These are phyloP conservation scores for Pachycephus smyrnensis DNA, from an alignment of 2,888 invertebrate genomes.

Conservation along the genomic window DNA sequence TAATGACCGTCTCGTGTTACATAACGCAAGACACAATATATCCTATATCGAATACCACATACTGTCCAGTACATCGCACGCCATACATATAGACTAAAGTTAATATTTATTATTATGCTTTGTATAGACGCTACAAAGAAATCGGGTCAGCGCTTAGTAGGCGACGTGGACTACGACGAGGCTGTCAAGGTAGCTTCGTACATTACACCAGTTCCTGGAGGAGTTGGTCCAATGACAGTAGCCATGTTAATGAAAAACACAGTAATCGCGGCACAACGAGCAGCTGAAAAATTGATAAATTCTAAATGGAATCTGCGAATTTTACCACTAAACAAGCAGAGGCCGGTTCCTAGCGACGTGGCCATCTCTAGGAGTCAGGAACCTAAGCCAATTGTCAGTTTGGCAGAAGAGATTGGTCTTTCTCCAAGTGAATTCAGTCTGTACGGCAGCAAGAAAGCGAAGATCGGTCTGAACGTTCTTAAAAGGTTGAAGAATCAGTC, in stretches of 20 bases:
- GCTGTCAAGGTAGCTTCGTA: constrained; percentile 84
- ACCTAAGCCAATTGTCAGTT: constrained; percentile 82
- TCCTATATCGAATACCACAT: background rate
- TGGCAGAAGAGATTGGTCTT: constrained; percentile 90
- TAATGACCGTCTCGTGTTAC: background rate
- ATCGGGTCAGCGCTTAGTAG: constrained; percentile 87
- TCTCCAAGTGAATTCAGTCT: constrained; percentile 83
- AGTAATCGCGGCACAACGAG: constrained; percentile 81
- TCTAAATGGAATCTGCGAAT: constrained; percentile 79
- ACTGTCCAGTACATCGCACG: background rate
- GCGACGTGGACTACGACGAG: constrained; percentile 91
- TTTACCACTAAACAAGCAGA: constrained; percentile 74
- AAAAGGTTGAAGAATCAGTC: constrained; percentile 77
- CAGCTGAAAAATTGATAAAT: constrained; percentile 71
- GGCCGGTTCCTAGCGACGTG: constrained; percentile 94
- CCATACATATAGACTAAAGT: background rate
- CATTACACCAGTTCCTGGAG: constrained; percentile 96
- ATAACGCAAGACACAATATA: background rate
- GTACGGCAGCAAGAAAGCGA: constrained; percentile 96
- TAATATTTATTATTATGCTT: constrained; percentile 16
- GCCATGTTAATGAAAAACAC: constrained; percentile 98
- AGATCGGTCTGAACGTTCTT: constrained; percentile 85
- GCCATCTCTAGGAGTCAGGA: constrained; percentile 88
- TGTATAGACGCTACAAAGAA: constrained; percentile 79
- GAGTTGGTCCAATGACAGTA: constrained; percentile 99